Percentiles rank a stretch among this genome's conserved stretches.
phyloP scores from a whole-genome alignment of 2,797 vertebrate species.

The Morelia viridis region DNA sequence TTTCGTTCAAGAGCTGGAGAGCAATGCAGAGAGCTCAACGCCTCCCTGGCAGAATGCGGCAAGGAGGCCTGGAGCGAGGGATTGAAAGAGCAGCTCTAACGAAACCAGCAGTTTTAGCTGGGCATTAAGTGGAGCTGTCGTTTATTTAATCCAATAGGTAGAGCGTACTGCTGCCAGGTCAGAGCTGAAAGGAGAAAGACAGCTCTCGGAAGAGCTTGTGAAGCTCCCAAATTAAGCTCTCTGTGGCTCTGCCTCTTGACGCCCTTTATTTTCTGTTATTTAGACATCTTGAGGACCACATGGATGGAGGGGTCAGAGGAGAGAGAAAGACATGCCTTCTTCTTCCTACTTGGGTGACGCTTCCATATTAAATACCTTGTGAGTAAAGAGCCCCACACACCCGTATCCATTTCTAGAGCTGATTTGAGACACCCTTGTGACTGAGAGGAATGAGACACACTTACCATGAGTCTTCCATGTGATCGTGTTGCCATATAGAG shows the following conservation, averaged over 20 bases:
- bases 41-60: no score
- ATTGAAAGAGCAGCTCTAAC: neutral
- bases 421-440: neutral
- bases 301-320: neutral
- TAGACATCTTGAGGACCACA: neutral
- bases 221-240: neutral
- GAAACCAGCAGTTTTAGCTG: neutral
- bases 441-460: no score
- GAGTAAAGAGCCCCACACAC: neutral
- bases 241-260: neutral
- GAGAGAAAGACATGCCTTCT: neutral
- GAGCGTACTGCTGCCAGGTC: neutral
- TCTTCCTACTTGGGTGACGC: neutral
- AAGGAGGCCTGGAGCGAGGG: neutral
- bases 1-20: neutral
- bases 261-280: neutral
- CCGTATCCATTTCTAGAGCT: neutral
- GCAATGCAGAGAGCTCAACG: neutral
- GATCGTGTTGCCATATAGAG: neutral
- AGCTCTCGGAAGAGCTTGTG: no score
- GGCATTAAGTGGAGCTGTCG: neutral
- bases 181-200: neutral
- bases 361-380: neutral
- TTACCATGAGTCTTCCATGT: rapidly evolving
- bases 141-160: neutral